Percentiles rank a stretch among this genome's conserved stretches.
phyloP scores from a whole-genome alignment of 2,888 invertebrate genomes.

The Campoplex capitator region DNA sequence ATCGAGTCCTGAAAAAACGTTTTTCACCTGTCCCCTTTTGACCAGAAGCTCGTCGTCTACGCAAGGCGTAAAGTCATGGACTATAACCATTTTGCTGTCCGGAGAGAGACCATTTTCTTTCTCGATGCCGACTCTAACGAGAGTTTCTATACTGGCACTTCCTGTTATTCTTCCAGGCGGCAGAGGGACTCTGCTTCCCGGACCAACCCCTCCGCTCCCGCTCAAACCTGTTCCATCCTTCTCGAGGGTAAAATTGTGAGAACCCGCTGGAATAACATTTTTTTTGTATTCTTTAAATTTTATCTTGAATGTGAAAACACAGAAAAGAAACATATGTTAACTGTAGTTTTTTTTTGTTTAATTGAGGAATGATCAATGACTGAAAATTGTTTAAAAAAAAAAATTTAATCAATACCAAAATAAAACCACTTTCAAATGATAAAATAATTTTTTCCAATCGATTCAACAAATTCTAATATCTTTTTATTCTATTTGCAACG shows the following conservation, averaged over 20 bases:
- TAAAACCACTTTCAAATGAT: background rate
- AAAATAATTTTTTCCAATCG: background rate
- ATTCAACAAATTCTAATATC: background rate
- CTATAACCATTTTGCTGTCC: slow-evolving; percentile 97
- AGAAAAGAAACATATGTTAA: background rate
- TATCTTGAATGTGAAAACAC: background rate
- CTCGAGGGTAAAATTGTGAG: slow-evolving; percentile 82
- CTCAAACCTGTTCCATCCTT: slow-evolving; percentile 88
- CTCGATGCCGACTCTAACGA: slow-evolving; percentile 95
- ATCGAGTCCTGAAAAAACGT: background rate
- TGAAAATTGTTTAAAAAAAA: background rate
- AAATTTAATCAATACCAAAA: background rate
- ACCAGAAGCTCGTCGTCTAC: slow-evolving; percentile 97
- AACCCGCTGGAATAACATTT: slow-evolving; percentile 76
- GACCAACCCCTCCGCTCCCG: slow-evolving; percentile 91
- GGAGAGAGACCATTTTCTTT: slow-evolving; percentile 96
- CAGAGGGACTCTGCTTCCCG: slow-evolving; percentile 89
- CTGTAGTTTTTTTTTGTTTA: background rate
- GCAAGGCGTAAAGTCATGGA: slow-evolving; percentile 97
- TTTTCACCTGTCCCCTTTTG: slow-evolving; percentile 89
- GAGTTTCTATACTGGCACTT: slow-evolving; percentile 96
- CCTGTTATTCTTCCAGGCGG: slow-evolving; percentile 97
- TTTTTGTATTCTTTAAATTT: background rate
- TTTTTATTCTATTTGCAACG: background rate
- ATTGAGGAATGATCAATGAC: background rate